Conservation (phyloP, 2,113 vertebrate genomes). For the Dromaius novaehollandiae region DNA sequence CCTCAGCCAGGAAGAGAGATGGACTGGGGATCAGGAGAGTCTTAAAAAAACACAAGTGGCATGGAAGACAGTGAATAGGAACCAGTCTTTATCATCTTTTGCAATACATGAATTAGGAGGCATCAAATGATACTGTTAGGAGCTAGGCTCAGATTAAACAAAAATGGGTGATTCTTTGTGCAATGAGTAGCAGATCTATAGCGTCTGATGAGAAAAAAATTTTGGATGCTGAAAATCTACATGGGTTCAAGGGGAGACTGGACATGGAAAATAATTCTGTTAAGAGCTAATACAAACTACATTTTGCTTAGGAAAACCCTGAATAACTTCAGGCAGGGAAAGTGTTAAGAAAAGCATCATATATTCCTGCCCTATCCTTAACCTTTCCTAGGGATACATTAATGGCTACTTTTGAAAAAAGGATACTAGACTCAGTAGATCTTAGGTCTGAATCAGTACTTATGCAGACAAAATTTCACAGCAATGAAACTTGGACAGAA, state of each 20-base stretch:
- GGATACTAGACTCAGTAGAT: too few relatives aligned
- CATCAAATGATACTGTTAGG: not conserved
- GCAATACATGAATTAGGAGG: not conserved
- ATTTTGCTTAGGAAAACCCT: too few relatives aligned
- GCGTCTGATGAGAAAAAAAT: not conserved
- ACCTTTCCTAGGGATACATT: too few relatives aligned
- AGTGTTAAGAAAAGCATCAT: too few relatives aligned
- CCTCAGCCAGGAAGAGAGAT: not conserved
- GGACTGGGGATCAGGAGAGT: not conserved
- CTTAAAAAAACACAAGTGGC: not conserved
- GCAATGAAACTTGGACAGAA: too few relatives aligned
- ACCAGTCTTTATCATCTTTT: not conserved
- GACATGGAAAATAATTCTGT: too few relatives aligned
- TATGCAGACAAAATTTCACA: too few relatives aligned
- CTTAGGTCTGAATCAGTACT: too few relatives aligned
- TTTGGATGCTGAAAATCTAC: not conserved
- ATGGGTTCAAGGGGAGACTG: not conserved
- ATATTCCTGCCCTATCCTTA: too few relatives aligned
- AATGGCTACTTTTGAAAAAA: too few relatives aligned
- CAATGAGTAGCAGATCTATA: not conserved
- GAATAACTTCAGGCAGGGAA: too few relatives aligned
- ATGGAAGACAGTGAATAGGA: not conserved
- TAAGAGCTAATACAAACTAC: too few relatives aligned
- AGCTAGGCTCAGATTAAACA: not conserved
- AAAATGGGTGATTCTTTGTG: not conserved